Evolutionary conservation across 2,888 invertebrate genomes (phyloP).

Genomic region (Patella depressa): DNA sequence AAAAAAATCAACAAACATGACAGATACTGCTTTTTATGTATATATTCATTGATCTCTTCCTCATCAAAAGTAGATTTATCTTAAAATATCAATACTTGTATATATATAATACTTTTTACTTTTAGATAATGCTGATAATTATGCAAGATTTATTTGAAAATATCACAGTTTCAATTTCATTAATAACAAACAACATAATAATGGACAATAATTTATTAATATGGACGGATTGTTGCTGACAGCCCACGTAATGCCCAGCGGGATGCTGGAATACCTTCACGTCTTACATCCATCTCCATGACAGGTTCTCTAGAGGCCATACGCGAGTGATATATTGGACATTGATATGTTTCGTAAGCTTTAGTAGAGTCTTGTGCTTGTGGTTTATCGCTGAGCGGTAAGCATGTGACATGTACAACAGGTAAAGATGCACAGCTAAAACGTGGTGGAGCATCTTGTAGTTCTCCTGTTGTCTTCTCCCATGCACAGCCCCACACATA

Average conservation of each 20-base stretch:
- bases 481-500: slow-evolving; percentile 71
- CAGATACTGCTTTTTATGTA: no score
- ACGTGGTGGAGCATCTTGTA: slow-evolving; percentile 66
- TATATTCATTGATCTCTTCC: no score
- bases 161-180: no score
- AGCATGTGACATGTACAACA: slow-evolving; percentile 69
- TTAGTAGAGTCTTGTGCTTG: slow-evolving; percentile 57
- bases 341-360: slow-evolving; percentile 65
- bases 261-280: slow-evolving; percentile 63
- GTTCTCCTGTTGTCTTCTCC: slow-evolving; percentile 70
- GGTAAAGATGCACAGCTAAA: slow-evolving; percentile 64
- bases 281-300: slow-evolving; percentile 66
- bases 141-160: no score
- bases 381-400: slow-evolving; percentile 64
- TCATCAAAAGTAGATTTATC: no score
- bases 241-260: slow-evolving; percentile 69
- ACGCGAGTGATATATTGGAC: slow-evolving; percentile 68
- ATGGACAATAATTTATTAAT: slow-evolving; percentile 37
- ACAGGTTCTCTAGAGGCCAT: slow-evolving; percentile 59
- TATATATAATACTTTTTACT: no score
- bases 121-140: no score
- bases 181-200: no score
- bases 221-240: slow-evolving; percentile 68
- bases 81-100: no score
- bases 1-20: no score